A percentile compares a stretch with the other conserved stretches of the same genome.
Evolutionary conservation across 2,888 invertebrate species (phyloP).

Genomic region (Mythimna vitellina): DNA sequence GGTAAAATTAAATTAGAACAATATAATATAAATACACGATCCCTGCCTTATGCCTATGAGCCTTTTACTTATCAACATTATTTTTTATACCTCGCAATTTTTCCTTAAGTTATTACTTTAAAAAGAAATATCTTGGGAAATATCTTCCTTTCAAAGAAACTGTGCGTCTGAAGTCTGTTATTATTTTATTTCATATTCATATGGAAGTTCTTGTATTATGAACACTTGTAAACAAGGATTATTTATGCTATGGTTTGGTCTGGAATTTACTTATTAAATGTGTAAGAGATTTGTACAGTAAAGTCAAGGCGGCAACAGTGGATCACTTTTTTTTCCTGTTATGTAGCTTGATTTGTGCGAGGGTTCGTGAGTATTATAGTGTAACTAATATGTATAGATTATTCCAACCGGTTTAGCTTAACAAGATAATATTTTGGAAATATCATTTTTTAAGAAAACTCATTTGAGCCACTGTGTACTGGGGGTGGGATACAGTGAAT

Average conservation of each 20-base stretch:
- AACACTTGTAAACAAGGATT: conserved; percentile 18
- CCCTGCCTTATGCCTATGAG: conserved; percentile 5
- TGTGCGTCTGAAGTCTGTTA: conserved; percentile 26
- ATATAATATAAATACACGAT: conserved; percentile 33
- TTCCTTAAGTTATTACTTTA: conserved; percentile 32
- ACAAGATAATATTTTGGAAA: too few species aligned
- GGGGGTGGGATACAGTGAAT: too few species aligned
- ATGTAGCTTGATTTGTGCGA: too few species aligned
- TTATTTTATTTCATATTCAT: conserved; percentile 36
- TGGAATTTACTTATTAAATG: background rate
- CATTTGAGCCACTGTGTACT: too few species aligned
- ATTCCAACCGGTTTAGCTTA: too few species aligned
- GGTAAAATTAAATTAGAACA: conserved; percentile 36
- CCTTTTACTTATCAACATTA: conserved; percentile 18
- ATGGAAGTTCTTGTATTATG: conserved; percentile 9
- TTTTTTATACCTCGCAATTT: conserved; percentile 38
- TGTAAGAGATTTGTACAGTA: background rate
- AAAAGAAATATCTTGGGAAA: conserved; percentile 28
- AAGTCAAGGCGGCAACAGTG: too few species aligned
- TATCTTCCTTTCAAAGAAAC: conserved; percentile 17
- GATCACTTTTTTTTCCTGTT: too few species aligned
- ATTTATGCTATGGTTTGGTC: conserved; percentile 3
- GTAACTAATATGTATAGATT: too few species aligned
- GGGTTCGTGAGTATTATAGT: too few species aligned
- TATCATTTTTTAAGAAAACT: too few species aligned